phyloP scores from a whole-genome alignment of 2,113 vertebrate species.

The Eulemur macaco region DNA sequence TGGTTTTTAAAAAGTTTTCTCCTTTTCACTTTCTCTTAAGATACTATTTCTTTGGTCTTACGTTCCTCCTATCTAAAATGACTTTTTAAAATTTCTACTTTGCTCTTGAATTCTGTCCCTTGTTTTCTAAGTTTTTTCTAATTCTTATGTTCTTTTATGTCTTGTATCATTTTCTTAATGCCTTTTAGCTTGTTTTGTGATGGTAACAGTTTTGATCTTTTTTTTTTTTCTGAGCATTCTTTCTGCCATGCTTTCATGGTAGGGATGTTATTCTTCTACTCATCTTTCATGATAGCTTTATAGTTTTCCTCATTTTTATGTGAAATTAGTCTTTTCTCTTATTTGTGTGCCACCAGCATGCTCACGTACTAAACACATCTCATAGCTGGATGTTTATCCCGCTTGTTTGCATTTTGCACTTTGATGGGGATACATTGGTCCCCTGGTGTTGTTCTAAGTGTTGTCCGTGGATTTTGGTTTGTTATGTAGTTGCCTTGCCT shows the following conservation, averaged over 20 bases:
- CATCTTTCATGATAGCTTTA: background rate
- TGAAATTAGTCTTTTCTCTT: background rate
- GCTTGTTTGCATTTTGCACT: background rate
- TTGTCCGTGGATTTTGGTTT: background rate
- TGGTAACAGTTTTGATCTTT: background rate
- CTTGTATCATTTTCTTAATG: background rate
- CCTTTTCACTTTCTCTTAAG: background rate
- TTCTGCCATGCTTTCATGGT: background rate
- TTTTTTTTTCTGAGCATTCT: background rate
- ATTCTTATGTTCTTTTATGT: background rate
- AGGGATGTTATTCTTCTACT: background rate
- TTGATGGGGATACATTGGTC: background rate
- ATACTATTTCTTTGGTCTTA: background rate
- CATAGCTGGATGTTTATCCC: background rate
- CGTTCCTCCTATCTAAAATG: background rate
- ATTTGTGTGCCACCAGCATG: no score
- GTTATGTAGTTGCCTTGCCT: background rate
- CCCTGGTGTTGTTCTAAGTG: background rate
- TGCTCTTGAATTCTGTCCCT: background rate
- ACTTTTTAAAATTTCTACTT: background rate
- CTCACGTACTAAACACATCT: background rate
- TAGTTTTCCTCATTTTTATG: background rate
- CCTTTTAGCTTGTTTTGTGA: background rate
- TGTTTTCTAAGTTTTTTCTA: background rate
- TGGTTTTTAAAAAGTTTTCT: background rate